Evolutionary conservation across 1,140 invertebrate genomes (phyloP).

Genomic region (Nilaparvata lugens): DNA sequence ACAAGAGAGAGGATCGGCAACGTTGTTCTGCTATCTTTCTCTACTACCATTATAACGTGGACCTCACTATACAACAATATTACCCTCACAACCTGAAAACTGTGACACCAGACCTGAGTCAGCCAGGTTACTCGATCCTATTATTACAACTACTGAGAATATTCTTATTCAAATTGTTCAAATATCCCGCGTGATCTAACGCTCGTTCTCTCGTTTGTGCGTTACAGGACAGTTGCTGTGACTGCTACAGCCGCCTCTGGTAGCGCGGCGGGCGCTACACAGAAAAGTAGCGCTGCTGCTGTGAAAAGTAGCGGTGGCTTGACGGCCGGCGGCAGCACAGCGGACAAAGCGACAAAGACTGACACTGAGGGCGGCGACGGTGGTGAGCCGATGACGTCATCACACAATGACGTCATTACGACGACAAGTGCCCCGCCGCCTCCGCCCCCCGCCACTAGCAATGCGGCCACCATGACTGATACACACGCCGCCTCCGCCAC

Average conservation of each 20-base stretch:
- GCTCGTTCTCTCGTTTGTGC: neutral
- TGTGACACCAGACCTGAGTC: too few relatives aligned
- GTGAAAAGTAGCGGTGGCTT: neutral
- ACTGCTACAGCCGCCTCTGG: neutral
- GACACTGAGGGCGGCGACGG: conserved; percentile 34
- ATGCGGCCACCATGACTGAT: conserved; percentile 20
- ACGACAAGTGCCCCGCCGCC: conserved; percentile 7
- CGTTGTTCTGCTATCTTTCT: too few relatives aligned
- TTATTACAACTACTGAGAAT: too few relatives aligned
- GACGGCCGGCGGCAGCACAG: conserved; percentile 37
- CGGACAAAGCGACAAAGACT: conserved; percentile 44
- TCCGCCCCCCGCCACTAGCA: conserved; percentile 11
- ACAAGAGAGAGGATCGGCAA: too few relatives aligned
- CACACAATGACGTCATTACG: neutral
- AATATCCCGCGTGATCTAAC: too few relatives aligned
- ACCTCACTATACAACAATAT: too few relatives aligned
- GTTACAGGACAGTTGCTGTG: conserved; percentile 29
- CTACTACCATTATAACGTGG: too few relatives aligned
- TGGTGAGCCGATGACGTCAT: conserved; percentile 9
- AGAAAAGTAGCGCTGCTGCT: neutral
- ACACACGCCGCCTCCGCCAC: conserved; percentile 35
- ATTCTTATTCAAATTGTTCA: too few relatives aligned
- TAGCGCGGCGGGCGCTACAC: too few relatives aligned
- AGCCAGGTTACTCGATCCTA: too few relatives aligned
- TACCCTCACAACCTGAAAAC: too few relatives aligned